Evolutionary conservation across 2,888 invertebrate genomes (phyloP).

Genomic region (Gryllus longicercus): DNA sequence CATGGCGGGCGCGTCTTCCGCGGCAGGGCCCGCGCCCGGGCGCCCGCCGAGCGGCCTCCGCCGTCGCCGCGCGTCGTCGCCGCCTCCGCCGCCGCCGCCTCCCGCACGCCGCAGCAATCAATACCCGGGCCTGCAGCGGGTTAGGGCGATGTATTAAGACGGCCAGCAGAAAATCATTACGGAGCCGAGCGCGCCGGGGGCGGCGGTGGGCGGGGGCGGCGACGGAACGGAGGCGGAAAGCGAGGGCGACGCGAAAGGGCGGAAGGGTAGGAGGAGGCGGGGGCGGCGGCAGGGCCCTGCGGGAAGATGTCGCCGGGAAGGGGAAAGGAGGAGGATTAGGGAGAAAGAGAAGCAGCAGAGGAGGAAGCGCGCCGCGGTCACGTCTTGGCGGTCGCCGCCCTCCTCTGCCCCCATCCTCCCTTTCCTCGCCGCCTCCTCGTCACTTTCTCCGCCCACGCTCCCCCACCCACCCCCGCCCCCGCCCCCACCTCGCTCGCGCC

Average conservation of each 20-base stretch:
- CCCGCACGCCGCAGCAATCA: background rate
- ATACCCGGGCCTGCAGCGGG: background rate
- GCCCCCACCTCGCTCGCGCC: background rate
- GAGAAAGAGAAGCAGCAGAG: background rate
- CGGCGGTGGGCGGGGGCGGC: background rate
- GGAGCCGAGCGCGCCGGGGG: background rate
- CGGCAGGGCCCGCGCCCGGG: background rate
- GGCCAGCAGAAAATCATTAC: conserved; percentile 17
- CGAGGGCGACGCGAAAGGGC: background rate
- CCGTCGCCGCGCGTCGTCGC: background rate
- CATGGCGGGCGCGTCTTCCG: background rate
- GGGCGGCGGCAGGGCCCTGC: background rate
- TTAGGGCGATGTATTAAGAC: conserved; percentile 17
- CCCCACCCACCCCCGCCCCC: background rate
- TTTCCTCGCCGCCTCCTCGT: too few species aligned
- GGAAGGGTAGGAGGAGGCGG: background rate
- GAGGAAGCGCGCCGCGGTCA: background rate
- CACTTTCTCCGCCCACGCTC: background rate
- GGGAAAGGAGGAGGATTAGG: conserved; percentile 11
- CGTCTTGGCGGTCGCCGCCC: background rate
- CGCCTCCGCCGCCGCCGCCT: background rate
- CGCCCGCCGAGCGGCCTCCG: background rate
- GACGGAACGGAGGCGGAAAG: background rate
- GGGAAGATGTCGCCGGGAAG: background rate
- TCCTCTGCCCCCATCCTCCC: background rate